These are phyloP conservation scores for Antedon mediterranea DNA, from an alignment of 53 echinoderm and acorn worm genomes.

Conservation along the genomic window DNA sequence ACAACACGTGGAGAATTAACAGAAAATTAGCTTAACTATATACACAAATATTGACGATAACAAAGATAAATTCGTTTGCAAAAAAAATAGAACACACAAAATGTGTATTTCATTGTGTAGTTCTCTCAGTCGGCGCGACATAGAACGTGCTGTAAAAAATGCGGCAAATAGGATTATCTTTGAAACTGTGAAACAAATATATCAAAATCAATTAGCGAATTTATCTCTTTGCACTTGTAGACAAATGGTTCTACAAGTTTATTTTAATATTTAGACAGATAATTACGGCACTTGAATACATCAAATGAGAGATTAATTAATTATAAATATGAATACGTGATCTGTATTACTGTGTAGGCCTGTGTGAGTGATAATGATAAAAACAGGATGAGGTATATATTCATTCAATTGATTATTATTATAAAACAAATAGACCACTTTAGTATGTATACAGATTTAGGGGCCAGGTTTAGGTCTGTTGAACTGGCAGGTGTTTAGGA, in stretches of 20 bases:
- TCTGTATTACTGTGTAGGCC: too few species aligned
- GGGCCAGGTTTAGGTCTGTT: too few species aligned
- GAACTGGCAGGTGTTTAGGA: too few species aligned
- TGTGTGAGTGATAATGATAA: too few species aligned
- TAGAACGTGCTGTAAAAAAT: background rate
- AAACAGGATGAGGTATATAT: too few species aligned
- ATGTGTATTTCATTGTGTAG: background rate
- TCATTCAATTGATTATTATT: too few species aligned
- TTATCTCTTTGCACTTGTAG: background rate
- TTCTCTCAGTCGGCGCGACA: background rate
- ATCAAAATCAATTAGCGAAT: background rate
- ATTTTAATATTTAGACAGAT: background rate
- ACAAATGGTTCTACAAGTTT: background rate
- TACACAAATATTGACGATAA: background rate
- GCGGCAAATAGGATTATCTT: background rate
- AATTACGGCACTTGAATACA: background rate
- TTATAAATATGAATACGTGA: too few species aligned
- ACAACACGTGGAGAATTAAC: background rate
- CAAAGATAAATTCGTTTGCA: background rate
- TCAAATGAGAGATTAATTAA: too few species aligned
- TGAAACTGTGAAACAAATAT: background rate
- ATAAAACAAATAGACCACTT: too few species aligned
- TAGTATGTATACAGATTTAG: too few species aligned
- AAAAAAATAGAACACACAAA: background rate
- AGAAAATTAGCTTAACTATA: background rate